Conservation (phyloP, 2,113 vertebrate genomes). For the Trogon surrucura region DNA sequence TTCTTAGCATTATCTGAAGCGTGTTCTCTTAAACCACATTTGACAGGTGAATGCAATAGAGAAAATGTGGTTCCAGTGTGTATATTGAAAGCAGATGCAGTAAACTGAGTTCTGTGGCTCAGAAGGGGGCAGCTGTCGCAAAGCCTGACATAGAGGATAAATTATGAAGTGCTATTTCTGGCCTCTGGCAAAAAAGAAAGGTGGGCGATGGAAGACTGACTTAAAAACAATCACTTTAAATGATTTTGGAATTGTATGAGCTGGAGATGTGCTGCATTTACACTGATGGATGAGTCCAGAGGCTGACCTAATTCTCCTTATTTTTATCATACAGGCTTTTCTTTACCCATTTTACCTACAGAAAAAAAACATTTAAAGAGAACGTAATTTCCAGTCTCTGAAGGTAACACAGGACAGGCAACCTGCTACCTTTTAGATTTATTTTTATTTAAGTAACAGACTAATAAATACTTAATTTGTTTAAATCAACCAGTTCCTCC, state of each 20-base stretch:
- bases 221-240: constrained; percentile 34
- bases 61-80: constrained; percentile 15
- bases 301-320: constrained; percentile 11
- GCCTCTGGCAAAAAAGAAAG: constrained; percentile 11
- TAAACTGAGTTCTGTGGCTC: not conserved
- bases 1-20: constrained; percentile 27
- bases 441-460: not conserved
- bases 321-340: not conserved
- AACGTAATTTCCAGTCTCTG: not conserved
- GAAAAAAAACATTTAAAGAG: not conserved
- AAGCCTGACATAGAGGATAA: not conserved
- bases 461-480: not conserved
- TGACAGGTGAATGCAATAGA: constrained; percentile 45
- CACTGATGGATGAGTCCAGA: constrained; percentile 8
- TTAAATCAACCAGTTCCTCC: not conserved
- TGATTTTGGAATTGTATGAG: constrained; percentile 22
- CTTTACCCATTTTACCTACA: not conserved
- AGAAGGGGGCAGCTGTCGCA: constrained; percentile 6
- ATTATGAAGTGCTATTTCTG: constrained; percentile 45
- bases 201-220: not conserved
- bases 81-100: constrained; percentile 46
- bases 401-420: not conserved
- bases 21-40: constrained; percentile 11
- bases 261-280: not conserved
- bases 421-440: not conserved